Evolutionary conservation across 1,140 invertebrate genomes (phyloP).

Genomic region (Agrypnia vestita): DNA sequence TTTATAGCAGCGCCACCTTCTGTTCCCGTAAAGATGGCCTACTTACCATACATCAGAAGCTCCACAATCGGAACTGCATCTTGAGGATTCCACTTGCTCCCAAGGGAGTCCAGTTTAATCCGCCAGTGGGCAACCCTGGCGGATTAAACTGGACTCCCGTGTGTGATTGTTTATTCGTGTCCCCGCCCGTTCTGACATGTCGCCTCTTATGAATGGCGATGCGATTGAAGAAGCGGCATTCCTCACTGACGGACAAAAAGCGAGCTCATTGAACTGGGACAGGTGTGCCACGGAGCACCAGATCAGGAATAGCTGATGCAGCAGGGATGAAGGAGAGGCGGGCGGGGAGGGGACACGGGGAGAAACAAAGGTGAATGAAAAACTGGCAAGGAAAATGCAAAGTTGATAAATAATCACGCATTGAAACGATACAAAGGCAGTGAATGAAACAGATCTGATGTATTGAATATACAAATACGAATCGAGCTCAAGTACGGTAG

Average conservation of each 20-base stretch:
- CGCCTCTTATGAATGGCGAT: slow-evolving; percentile 40
- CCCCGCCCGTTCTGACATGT: slow-evolving; percentile 26
- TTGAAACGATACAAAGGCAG: slow-evolving; percentile 4
- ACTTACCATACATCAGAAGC: too few relatives aligned
- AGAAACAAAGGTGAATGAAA: slow-evolving; percentile 35
- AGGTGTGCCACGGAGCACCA: slow-evolving; percentile 12
- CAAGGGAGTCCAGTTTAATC: too few relatives aligned
- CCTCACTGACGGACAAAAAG: slow-evolving; percentile 38
- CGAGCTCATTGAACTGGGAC: slow-evolving; percentile 33
- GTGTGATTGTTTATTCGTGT: slow-evolving; percentile 36
- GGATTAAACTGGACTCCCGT: slow-evolving; percentile 7
- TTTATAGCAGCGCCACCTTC: too few relatives aligned
- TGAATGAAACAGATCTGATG: background rate
- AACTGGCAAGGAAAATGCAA: slow-evolving; percentile 38
- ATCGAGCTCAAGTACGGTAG: too few relatives aligned
- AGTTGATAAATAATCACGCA: slow-evolving; percentile 24
- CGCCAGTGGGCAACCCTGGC: slow-evolving; percentile 1
- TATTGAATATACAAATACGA: background rate
- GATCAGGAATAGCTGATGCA: background rate
- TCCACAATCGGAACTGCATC: too few relatives aligned
- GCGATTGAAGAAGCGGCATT: slow-evolving; percentile 38
- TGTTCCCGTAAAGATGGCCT: too few relatives aligned
- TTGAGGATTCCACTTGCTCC: too few relatives aligned
- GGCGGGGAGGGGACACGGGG: background rate
- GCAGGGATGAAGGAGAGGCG: background rate